Evolutionary conservation across 2,113 vertebrate species (phyloP), one percentile per base, ranked within the genome.

Genomic region (Peromyscus maniculatus): DNA sequence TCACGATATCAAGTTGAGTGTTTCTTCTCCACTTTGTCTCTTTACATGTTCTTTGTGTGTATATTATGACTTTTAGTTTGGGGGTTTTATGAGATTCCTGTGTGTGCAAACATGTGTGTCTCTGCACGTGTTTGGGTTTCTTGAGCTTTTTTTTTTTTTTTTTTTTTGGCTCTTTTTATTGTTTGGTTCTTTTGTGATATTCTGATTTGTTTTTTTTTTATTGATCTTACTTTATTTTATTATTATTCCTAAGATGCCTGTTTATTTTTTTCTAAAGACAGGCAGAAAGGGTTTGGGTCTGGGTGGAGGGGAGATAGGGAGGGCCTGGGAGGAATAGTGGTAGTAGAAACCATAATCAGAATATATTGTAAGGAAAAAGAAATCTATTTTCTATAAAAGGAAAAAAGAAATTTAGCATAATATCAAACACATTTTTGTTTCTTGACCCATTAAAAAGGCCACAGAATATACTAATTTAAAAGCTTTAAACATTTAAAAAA

Each of bases 401-500:
- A 55, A 55, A n/a, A 72, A 72, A 72, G 59, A 92, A 95, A 90
- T 92, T 33, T 33, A 55, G 24, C 46, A 16, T 8, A 31, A 19
- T 2, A 74, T 86, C 84, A 93, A 92, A 80, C 3, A 22, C 75
- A 3, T 82, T 86, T 55, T 55, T 13, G 55, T 80, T 67, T 24
- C 78, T 75, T 26, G 36, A 28, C 91, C 91, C 5, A 59, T 97
- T 97, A 97, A 89, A 98, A 98, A 97, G 97, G 91, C 87, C 97
- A 95, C 57, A 90, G 7, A n/a, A 97, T 71, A 84, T 87, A 91
- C 98, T 97, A 97, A 97, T 52, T 79, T 95, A 97, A 96, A 91
- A 98, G 94, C 74, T 98, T 97, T 79, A 97, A 82, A 96, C 59
- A 91, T 96, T 98, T 98, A 97, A 98, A 98, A 97, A 64, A 96